Conservation (phyloP, 2,113 vertebrate species). For the Probosciger aterrimus region DNA sequence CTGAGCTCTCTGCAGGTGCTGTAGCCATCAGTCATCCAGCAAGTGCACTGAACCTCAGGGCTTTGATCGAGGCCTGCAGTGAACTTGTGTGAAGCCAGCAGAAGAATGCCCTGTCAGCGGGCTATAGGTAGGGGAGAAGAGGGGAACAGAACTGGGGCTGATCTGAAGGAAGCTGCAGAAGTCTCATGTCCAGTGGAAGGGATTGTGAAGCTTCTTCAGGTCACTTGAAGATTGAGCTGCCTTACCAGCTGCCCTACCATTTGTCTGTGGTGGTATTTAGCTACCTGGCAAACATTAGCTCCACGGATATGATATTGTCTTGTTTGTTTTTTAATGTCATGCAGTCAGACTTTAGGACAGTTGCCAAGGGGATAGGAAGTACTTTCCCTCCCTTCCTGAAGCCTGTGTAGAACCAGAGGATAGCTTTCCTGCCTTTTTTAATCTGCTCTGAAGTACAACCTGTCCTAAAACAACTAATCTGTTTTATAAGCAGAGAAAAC, state of each 20-base stretch:
- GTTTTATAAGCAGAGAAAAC: background rate
- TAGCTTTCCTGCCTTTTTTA: conserved; percentile 28
- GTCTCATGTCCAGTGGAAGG: background rate
- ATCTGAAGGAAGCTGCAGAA: background rate
- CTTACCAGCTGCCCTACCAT: background rate
- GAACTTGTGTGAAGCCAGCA: background rate
- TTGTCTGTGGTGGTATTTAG: background rate
- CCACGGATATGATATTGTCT: background rate
- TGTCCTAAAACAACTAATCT: background rate
- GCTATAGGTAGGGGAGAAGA: background rate
- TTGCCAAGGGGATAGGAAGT: conserved; percentile 14
- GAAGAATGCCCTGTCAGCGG: fast-evolving
- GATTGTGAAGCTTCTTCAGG: background rate
- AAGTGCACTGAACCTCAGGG: fast-evolving
- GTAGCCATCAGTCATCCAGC: background rate
- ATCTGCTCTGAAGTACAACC: background rate
- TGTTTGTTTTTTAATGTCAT: background rate
- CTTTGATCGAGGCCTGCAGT: background rate
- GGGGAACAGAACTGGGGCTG: background rate
- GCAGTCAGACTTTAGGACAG: background rate
- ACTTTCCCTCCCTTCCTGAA: conserved; percentile 44
- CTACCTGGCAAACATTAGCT: background rate
- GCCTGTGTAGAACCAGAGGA: background rate
- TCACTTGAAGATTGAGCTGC: background rate
- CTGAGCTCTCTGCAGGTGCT: background rate